Evolutionary conservation across 1,140 invertebrate genomes (phyloP), one percentile per base, ranked within the genome.

Genomic region (Neodiprion pinetum): DNA sequence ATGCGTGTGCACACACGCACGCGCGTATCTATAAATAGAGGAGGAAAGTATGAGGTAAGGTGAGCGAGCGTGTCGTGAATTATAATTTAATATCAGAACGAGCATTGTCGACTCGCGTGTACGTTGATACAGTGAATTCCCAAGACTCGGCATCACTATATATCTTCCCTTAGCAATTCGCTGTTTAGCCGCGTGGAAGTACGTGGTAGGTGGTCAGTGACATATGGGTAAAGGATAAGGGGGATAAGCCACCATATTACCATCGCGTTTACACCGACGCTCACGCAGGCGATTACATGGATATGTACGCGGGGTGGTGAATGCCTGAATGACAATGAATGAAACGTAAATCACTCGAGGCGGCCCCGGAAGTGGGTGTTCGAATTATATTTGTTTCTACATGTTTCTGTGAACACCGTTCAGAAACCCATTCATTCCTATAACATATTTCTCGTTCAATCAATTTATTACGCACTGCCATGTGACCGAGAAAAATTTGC

Each of bases 151-250:
- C 53, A 61, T 17, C 53, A 61, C 53, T 61, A 14, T 17, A 61
- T 61, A 61, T 61, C 11, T 61, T 61, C 53, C 53, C 53, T 61
- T 17, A 61, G 53, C 53, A 61, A 61, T 61, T 61, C 53, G 53
- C 53, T 61, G n/a, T 61, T 61, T 61, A 61, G 53, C 53, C 53
- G 53, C n/a, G 11, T 61, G 11, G 53, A 61, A 61, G 53, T 17
- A 17, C 76, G 78, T 80, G 78, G 83, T 84, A 86, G 85, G 83
- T 86, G 84, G 84, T 86, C 83, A 84, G 81, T 86, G 85, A 86
- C 83, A 84, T 82, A 85, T 78, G 81, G 73, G 76, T 9, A 72
- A 71, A 67, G 79, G 80, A 81, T 85, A 85, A 86, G 53, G 28
- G 53, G 53, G 53, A 61, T 14, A 61, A 61, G 53, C 53, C 11